Base-by-base conservation (phyloP, 2,888 invertebrate genomes). In the Pandemis corylana region DNA sequence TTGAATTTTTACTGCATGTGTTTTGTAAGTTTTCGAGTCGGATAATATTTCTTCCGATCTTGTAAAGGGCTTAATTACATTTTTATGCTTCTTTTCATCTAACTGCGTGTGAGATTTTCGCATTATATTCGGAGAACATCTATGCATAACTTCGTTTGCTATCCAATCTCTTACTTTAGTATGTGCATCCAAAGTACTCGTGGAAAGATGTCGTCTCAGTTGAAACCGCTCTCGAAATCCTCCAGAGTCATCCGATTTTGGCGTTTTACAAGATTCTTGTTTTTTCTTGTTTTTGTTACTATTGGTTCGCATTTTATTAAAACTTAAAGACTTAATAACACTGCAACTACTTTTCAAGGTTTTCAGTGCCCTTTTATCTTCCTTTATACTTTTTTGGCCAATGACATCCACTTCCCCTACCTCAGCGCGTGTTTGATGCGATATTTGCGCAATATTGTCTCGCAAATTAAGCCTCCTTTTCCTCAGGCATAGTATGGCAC, bases 161-260 rank as follows among this genome's bases (percentile, higher is more conserved):
- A 98, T 98, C 98, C 98, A 98, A 81, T 98, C 97, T 77, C 96
- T 95, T 0, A 98, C 98, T 95, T 98, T 98, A 13, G 97, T 97
- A 84, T 97, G 97, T 0, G 98, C 97, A 87, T 98, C 98, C 78
- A 98, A 96, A 0, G 98, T 98, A 77, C 97, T 97, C 6, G 95
- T 96, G 7, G 97, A 97, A 83, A 97, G 95, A 87, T 97, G 97
- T 36, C 97, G 90, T 28, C 96, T 95, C 44, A 97, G 89, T 85
- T 96, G 96, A 82, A 96, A 96, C 74, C 95, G 88, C 81, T 95
- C 92, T 59, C 95, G 93, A 80, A 96, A 96, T 62, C 95, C 95
- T 12, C 95, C 95, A 2, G 94, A 95, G 79, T 94, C 94, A 82
- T 95, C 95, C 6, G 95, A 95, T 81, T 95, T 95, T 0, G 95